Base-by-base conservation (phyloP, 2,888 invertebrate genomes). In the Scrobipalpa atriplicella region DNA sequence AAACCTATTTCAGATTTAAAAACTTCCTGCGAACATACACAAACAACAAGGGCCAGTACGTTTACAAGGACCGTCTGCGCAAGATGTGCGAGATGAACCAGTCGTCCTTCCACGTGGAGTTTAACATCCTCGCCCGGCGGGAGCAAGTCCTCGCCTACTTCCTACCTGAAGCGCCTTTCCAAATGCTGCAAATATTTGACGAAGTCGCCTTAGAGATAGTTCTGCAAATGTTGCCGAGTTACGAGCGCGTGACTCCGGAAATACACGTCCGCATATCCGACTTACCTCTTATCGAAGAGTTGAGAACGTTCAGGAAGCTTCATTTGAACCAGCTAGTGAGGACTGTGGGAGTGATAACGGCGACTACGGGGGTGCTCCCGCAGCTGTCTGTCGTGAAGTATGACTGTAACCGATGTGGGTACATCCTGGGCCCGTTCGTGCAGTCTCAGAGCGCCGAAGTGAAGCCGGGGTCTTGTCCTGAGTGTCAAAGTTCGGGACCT, bases 101-200 rank as follows among this genome's bases (percentile, higher is more conserved):
- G 85, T 95, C 97, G 0, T 98, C 98, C 64, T 96, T 99, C 83
- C 96, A 97, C 58, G 97, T 99, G 0, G 98, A 99, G 78, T 99
- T 99, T 87, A 96, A 97, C 62, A 95, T 97, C 74, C 92, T 99
- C 71, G 99, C 98, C 0, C 94, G 96, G 63, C 95, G 96, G 75
- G 98, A 99, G 81, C 98, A 98, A 83, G 98, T 98, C 0, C 91
- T 99, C 61, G 99, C 99, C 0, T 99, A 98, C 86, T 99, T 99
- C 85, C 84, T 99, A 63, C 99, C 99, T 0, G 99, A 99, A 86
- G 99, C 99, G 0, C 99, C 99, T 0, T 95, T 96, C 72, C 98
- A 99, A 91, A 98, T 99, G 97, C 89, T 99, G n/a, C 96, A 97
- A 83, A 98, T 99, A 72, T 98, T 99, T 84, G 98, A 99, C 86